Percentiles rank a stretch among this genome's conserved stretches.
Conservation (phyloP, 1,140 invertebrate species). For the Leptopilina boulardi region DNA sequence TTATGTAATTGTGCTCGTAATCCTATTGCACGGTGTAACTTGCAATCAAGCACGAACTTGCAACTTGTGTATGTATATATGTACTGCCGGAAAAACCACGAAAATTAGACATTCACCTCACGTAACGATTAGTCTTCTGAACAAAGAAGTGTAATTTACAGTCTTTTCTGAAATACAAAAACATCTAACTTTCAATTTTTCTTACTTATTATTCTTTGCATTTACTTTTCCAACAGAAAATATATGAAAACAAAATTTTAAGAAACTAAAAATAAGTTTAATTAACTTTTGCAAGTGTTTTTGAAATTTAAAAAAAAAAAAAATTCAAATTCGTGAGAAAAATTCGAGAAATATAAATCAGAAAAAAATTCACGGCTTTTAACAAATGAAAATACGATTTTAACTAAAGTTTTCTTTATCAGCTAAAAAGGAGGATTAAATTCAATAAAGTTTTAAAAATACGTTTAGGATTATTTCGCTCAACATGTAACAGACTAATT, state of each 20-base stretch:
- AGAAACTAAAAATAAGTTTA: too few species aligned
- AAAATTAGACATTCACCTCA: slow-evolving; percentile 14
- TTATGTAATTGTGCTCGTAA: slow-evolving; percentile 58
- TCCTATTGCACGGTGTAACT: slow-evolving; percentile 44
- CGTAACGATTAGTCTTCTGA: slow-evolving; percentile 1
- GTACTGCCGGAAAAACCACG: background rate
- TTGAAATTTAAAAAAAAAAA: too few species aligned
- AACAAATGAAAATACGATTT: too few species aligned
- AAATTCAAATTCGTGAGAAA: too few species aligned
- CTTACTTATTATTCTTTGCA: background rate
- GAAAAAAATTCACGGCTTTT: too few species aligned
- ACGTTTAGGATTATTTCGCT: slow-evolving; percentile 2
- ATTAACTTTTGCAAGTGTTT: too few species aligned
- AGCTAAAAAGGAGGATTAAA: background rate
- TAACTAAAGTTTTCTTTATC: too few species aligned
- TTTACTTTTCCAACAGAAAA: background rate
- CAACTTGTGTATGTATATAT: background rate
- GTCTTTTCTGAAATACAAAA: background rate
- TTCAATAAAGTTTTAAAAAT: slow-evolving; percentile 12
- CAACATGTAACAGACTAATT: slow-evolving; percentile 27
- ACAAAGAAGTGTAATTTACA: background rate
- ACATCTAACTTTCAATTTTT: background rate
- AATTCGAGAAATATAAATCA: too few species aligned
- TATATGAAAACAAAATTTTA: background rate
- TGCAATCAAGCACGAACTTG: slow-evolving; percentile 29